phyloP scores from a whole-genome alignment of 1,140 invertebrate genomes.

The Orius laevigatus region DNA sequence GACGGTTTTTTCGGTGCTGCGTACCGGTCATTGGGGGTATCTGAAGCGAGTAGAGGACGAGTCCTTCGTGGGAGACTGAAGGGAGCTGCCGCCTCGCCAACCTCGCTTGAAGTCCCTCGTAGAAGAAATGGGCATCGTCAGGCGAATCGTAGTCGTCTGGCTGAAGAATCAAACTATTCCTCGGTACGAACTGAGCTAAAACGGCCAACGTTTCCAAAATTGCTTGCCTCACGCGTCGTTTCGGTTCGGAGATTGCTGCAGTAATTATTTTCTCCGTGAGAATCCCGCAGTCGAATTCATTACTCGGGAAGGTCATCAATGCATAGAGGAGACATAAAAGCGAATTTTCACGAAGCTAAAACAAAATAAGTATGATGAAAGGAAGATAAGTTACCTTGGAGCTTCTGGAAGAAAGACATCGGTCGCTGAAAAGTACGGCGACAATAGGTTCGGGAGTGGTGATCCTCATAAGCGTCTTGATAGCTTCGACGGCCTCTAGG shows the following conservation, averaged over 20 bases:
- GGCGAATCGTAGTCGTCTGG: constrained; percentile 8
- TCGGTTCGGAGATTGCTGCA: constrained; percentile 16
- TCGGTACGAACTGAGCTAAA: constrained; percentile 47
- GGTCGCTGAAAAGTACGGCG: constrained; percentile 18
- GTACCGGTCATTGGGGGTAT: constrained; percentile 26
- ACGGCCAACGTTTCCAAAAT: constrained; percentile 65
- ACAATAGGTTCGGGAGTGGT: constrained; percentile 16
- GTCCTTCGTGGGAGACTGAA: constrained; percentile 42
- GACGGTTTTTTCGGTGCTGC: background rate
- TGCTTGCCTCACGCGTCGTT: constrained; percentile 53
- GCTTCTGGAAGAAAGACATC: constrained; percentile 19
- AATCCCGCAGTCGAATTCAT: constrained; percentile 51
- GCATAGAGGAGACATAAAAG: constrained; percentile 60
- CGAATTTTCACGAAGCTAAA: constrained; percentile 53
- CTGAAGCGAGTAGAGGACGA: constrained; percentile 46
- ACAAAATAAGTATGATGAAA: constrained; percentile 1
- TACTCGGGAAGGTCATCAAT: constrained; percentile 60
- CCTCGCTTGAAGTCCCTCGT: constrained; percentile 26
- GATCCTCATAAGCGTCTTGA: constrained; percentile 19
- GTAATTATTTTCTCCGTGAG: constrained; percentile 33
- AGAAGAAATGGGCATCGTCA: constrained; percentile 14
- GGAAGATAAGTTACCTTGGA: constrained; percentile 18
- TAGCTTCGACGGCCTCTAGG: constrained; percentile 18
- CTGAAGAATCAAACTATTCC: constrained; percentile 12
- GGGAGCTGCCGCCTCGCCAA: constrained; percentile 48